Percentiles rank a stretch among this genome's conserved stretches.
phyloP scores from a whole-genome alignment of 2,888 invertebrate species.

The Plebejus melissa region DNA sequence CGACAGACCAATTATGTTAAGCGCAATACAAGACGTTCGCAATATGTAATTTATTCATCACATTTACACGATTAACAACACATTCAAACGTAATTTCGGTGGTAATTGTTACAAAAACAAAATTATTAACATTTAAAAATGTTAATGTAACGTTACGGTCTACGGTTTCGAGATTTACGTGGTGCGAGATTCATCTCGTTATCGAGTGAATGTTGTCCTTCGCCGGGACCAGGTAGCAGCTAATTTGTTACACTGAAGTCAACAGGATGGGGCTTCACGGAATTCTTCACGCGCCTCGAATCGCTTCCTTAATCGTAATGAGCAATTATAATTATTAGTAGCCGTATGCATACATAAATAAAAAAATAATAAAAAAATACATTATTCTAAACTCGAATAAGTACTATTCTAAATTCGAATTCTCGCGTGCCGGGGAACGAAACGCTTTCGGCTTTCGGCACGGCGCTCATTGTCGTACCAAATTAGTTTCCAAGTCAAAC shows the following conservation, averaged over 20 bases:
- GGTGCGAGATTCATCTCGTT: slow-evolving; percentile 41
- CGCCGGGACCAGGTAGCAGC: slow-evolving; percentile 72
- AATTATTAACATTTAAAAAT: slow-evolving; percentile 23
- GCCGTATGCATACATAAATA: not conserved
- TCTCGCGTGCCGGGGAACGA: slow-evolving; percentile 60
- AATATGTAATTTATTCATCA: not conserved
- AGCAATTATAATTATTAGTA: slow-evolving; percentile 39
- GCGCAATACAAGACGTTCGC: not conserved
- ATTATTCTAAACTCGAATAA: slow-evolving; percentile 18
- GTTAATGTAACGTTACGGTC: slow-evolving; percentile 2
- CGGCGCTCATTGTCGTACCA: slow-evolving; percentile 74
- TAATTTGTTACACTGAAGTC: slow-evolving; percentile 57
- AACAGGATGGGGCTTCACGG: slow-evolving; percentile 74
- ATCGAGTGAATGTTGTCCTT: slow-evolving; percentile 63
- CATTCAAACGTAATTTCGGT: slow-evolving; percentile 17
- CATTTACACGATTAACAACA: slow-evolving; percentile 17
- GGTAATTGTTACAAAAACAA: not conserved
- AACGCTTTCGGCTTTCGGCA: slow-evolving; percentile 65
- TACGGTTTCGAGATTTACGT: not conserved
- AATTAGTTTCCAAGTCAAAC: slow-evolving; percentile 76
- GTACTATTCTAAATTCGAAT: slow-evolving; percentile 26
- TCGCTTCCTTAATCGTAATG: slow-evolving; percentile 55
- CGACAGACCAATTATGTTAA: not conserved
- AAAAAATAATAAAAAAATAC: not conserved
- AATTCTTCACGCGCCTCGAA: slow-evolving; percentile 63